phyloP scores from a whole-genome alignment of 2,888 invertebrate genomes.

The Drosophila crucigera region DNA sequence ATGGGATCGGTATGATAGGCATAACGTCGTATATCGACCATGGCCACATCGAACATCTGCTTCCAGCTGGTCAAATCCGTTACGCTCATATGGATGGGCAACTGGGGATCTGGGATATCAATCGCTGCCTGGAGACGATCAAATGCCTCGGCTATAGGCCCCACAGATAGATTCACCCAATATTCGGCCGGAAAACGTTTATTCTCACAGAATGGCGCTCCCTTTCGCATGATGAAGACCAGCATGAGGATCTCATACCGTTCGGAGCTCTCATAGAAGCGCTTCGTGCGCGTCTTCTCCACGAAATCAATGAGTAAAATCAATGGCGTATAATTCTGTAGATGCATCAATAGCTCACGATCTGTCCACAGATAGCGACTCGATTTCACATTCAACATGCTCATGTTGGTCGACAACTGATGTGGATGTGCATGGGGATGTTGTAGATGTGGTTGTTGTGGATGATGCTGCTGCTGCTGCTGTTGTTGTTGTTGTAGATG shows the following conservation, averaged over 20 bases:
- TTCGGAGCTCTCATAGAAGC: constrained; percentile 81
- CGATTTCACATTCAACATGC: constrained; percentile 60
- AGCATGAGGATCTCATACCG: constrained; percentile 82
- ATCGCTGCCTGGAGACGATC: constrained; percentile 78
- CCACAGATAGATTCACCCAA: constrained; percentile 82
- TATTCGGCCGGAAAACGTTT: constrained; percentile 83
- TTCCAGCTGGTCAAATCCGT: constrained; percentile 82
- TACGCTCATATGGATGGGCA: constrained; percentile 82
- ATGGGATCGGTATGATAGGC: constrained; percentile 79
- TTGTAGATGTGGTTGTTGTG: constrained; percentile 43
- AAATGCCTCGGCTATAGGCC: constrained; percentile 78
- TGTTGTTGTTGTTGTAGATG: constrained; percentile 27
- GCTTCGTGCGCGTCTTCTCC: constrained; percentile 82
- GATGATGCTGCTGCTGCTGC: constrained; percentile 29
- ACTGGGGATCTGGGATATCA: constrained; percentile 80
- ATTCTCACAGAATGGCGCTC: constrained; percentile 82
- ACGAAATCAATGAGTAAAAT: constrained; percentile 81
- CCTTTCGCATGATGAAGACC: constrained; percentile 79
- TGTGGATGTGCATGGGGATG: constrained; percentile 41
- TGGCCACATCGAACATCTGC: constrained; percentile 80
- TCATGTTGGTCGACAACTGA: constrained; percentile 61
- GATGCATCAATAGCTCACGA: constrained; percentile 79
- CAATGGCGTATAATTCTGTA: constrained; percentile 81
- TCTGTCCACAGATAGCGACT: constrained; percentile 79
- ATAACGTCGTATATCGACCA: constrained; percentile 74